Conservation (phyloP, 1,140 invertebrate species). For the Lordiphosa collinella region DNA sequence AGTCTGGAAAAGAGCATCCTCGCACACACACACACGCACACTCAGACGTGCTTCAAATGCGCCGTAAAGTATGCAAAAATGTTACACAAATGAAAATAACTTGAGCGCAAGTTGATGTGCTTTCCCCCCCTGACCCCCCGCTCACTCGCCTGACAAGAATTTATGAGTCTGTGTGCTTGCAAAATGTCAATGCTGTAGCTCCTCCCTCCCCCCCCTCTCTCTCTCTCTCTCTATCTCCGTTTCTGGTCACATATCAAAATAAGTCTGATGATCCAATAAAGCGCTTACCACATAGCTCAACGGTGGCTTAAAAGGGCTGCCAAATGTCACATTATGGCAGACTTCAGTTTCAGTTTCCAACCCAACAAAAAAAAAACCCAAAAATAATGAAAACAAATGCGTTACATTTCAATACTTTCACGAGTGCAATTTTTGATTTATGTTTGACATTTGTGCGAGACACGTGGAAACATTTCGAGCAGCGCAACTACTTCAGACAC, state of each 20-base stretch:
- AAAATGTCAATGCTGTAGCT: slow-evolving; percentile 62
- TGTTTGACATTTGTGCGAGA: slow-evolving; percentile 69
- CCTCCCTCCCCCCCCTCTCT: neutral
- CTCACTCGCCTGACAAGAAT: slow-evolving; percentile 59
- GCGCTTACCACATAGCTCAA: slow-evolving; percentile 60
- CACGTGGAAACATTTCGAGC: slow-evolving; percentile 74
- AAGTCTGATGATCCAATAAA: slow-evolving; percentile 78
- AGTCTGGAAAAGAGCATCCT: slow-evolving; percentile 47
- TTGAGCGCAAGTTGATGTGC: slow-evolving; percentile 63
- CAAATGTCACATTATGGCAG: slow-evolving; percentile 47
- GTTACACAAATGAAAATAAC: slow-evolving; percentile 73
- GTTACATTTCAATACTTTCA: slow-evolving; percentile 76
- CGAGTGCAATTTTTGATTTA: slow-evolving; percentile 64
- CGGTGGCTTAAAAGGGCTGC: slow-evolving; percentile 61
- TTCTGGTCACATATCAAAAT: slow-evolving; percentile 67
- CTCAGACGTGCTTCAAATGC: slow-evolving; percentile 62
- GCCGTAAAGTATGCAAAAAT: slow-evolving; percentile 75
- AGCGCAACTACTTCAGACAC: slow-evolving; percentile 61
- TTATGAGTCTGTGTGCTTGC: slow-evolving; percentile 62
- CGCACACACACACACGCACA: slow-evolving; percentile 5
- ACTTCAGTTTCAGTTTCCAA: slow-evolving; percentile 1
- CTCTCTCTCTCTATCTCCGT: too few relatives aligned
- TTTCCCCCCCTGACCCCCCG: neutral
- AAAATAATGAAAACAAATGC: slow-evolving; percentile 73
- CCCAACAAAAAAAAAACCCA: too few relatives aligned